A percentile compares a stretch with the other conserved stretches of the same genome.
phyloP scores from a whole-genome alignment of 2,113 vertebrate genomes.

The Sebastes fasciatus region DNA sequence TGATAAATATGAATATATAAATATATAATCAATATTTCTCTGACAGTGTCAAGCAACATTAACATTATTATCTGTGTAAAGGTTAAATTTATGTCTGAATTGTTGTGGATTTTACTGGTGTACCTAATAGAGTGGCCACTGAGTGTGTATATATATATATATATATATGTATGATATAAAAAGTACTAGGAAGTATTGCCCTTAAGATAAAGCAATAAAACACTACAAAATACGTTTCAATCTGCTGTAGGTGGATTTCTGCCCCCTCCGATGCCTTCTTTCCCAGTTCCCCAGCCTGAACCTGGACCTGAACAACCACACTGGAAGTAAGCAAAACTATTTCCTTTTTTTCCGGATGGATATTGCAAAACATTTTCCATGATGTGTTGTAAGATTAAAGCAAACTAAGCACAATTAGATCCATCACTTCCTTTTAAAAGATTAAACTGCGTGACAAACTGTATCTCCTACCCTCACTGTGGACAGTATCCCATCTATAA shows the following conservation, averaged over 20 bases:
- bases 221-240: neutral
- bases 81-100: neutral
- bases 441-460: neutral
- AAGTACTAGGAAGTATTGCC: neutral
- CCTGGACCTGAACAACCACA: constrained; percentile 59
- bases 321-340: constrained; percentile 76
- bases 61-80: neutral
- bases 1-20: too few species aligned
- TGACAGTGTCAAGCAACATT: neutral
- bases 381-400: neutral
- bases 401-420: neutral
- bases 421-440: constrained; percentile 9
- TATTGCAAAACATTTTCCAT: neutral
- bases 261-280: constrained; percentile 77
- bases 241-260: constrained; percentile 76
- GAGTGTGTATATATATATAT: neutral
- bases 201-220: neutral
- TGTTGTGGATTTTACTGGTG: neutral
- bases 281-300: constrained; percentile 66
- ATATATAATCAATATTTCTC: neutral
- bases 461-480: constrained; percentile 6
- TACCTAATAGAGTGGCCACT: neutral
- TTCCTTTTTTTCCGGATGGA: neutral
- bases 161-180: neutral
- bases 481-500: constrained; percentile 75